A percentile compares a stretch with the other conserved stretches of the same genome.
These are phyloP conservation scores for Hylia prasina DNA, from an alignment of 2,113 vertebrate genomes.

Conservation along the genomic window DNA sequence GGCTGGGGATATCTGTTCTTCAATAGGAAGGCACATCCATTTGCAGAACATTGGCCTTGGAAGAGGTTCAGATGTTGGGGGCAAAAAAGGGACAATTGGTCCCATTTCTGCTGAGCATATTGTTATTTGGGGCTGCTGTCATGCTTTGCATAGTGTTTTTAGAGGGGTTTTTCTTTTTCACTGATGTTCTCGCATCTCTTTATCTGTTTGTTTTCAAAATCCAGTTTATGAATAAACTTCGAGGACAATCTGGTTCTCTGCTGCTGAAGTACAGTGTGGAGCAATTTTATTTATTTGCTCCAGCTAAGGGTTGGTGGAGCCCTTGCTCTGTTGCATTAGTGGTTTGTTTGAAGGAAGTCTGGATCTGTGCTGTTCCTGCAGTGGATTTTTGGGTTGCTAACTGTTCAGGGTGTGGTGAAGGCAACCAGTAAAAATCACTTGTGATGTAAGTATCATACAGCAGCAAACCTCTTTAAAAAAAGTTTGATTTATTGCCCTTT, in stretches of 20 bases:
- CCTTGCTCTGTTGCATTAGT: background rate
- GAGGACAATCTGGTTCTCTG: background rate
- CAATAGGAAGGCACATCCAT: background rate
- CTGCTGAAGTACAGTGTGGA: background rate
- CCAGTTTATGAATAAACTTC: background rate
- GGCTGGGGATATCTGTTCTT: background rate
- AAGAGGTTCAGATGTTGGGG: background rate
- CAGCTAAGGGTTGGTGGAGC: background rate
- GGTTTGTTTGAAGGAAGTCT: background rate
- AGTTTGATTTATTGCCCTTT: slow-evolving; percentile 48
- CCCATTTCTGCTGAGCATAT: background rate
- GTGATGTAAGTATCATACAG: background rate
- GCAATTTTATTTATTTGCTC: background rate
- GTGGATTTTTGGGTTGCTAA: background rate
- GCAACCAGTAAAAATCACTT: background rate
- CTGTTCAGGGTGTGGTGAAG: background rate
- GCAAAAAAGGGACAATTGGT: background rate
- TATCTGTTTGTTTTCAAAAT: background rate
- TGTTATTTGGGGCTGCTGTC: background rate
- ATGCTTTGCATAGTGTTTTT: background rate
- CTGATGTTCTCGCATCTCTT: background rate
- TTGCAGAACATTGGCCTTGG: background rate
- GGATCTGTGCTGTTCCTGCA: background rate
- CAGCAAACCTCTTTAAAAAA: background rate
- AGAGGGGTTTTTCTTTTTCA: background rate